A percentile compares a stretch with the other conserved stretches of the same genome.
phyloP scores from a whole-genome alignment of 2,113 vertebrate genomes.

The Gymnorhina tibicen region DNA sequence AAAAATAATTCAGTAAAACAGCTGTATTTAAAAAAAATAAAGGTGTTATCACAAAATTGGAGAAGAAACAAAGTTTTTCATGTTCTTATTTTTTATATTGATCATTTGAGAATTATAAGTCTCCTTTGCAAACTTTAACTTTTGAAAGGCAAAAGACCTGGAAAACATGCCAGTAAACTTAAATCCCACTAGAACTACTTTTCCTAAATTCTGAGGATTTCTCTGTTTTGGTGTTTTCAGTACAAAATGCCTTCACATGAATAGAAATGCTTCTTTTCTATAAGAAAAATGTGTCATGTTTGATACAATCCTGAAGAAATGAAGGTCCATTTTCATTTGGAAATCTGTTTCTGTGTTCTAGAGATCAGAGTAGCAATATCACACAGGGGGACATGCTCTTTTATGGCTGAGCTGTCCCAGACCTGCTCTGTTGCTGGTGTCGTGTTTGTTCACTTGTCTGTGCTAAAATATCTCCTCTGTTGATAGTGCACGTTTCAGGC shows the following conservation, averaged over 20 bases:
- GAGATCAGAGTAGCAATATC: background rate
- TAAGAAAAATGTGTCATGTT: background rate
- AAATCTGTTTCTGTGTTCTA: background rate
- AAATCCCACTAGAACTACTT: background rate
- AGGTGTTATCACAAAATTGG: background rate
- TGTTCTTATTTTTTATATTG: background rate
- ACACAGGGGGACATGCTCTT: accelerated
- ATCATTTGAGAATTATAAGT: background rate
- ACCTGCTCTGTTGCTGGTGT: background rate
- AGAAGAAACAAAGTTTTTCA: background rate
- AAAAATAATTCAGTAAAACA: background rate
- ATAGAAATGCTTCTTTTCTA: background rate
- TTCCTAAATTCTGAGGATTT: background rate
- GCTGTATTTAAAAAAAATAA: background rate
- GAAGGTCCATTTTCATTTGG: background rate
- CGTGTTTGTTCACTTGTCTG: background rate
- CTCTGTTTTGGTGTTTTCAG: background rate
- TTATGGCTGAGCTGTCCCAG: background rate
- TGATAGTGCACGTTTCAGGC: background rate
- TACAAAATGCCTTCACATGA: background rate
- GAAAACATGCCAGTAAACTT: background rate
- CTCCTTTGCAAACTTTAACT: background rate
- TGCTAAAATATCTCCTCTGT: background rate
- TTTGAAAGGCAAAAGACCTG: background rate
- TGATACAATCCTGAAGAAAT: background rate